Percentiles rank a stretch among this genome's conserved stretches.
These are phyloP conservation scores for Axea sp. DNA, from an alignment of 2,888 invertebrate species.

Conservation along the genomic window DNA sequence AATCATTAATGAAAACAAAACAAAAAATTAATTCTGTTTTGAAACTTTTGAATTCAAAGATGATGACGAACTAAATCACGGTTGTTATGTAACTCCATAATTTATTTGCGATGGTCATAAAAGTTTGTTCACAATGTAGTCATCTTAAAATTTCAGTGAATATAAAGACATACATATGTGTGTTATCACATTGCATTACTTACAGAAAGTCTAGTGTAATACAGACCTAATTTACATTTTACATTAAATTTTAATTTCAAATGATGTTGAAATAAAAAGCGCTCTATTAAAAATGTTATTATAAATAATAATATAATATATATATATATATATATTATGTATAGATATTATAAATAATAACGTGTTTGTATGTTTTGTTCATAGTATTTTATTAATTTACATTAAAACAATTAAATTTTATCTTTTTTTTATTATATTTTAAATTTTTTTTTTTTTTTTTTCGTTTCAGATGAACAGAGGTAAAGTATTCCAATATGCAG, in stretches of 20 bases:
- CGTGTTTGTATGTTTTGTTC: no score
- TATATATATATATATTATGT: no score
- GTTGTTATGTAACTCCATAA: neutral
- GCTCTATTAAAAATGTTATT: no score
- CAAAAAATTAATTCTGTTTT: no score
- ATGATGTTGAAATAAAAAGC: no score
- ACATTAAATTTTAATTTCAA: no score
- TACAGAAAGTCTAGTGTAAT: neutral
- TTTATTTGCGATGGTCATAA: slow-evolving; percentile 12
- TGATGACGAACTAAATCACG: neutral
- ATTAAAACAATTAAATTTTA: no score
- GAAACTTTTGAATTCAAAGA: no score
- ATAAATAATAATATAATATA: slow-evolving; percentile 1
- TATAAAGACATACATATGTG: slow-evolving; percentile 2
- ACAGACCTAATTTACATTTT: neutral
- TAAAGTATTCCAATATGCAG: slow-evolving; percentile 29
- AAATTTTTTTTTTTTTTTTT: neutral
- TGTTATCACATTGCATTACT: neutral
- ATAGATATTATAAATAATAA: no score
- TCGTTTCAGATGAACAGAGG: slow-evolving; percentile 24
- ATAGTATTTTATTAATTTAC: no score
- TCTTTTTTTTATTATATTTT: no score
- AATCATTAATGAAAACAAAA: no score
- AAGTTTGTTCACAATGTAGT: neutral
- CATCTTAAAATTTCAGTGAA: slow-evolving; percentile 1